Evolutionary conservation across 2,797 vertebrate species (phyloP), one percentile per base, ranked within the genome.

Genomic region (Characodon lateralis): DNA sequence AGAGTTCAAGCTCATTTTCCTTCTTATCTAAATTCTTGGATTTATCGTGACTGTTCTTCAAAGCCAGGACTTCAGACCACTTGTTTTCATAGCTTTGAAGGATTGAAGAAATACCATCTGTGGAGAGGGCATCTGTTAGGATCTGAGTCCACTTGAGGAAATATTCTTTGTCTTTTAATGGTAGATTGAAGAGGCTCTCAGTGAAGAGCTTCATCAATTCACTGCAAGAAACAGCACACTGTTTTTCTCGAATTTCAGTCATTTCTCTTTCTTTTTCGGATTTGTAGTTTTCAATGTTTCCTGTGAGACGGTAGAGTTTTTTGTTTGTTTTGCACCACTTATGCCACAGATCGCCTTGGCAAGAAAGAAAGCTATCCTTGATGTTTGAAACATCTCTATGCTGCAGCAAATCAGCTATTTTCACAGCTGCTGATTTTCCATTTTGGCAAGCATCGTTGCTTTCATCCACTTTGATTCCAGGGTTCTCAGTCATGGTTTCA

Each of bases 271-370:
- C 20, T 18, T 81, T 93, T 20, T 91, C 12, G 78, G 86, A 90
- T 72, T 89, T 94, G 9, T 95, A 91, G 14, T 81, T 88, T 80
- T 96, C 95, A 71, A 91, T 83, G 74, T 94, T n/a, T 10, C 89
- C 85, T n/a, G 81, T 90, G 16, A 96, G 82, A 46, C 89, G 86
- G 78, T 92, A 89, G 46, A 93, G 78, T 56, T 96, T 94, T 87
- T 93, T 96, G 77, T 96, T 94, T 74, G 86, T 94, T 76, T 68
- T 63, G 75, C 94, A 95, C 95, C 96, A 96, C 0, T 3, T 2
- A 2, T 93, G 75, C 96, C 96, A 96, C 13, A 96, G 82, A 39
- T 91, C 5, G 35, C 95, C 95, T 69, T 96, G 96, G 56, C 95
- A 93, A 0, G 93, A 94, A 22, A 96, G 53, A 3, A 94, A 90